Evolutionary conservation across 2,797 vertebrate genomes (phyloP).

Genomic region (Momotus momota): DNA sequence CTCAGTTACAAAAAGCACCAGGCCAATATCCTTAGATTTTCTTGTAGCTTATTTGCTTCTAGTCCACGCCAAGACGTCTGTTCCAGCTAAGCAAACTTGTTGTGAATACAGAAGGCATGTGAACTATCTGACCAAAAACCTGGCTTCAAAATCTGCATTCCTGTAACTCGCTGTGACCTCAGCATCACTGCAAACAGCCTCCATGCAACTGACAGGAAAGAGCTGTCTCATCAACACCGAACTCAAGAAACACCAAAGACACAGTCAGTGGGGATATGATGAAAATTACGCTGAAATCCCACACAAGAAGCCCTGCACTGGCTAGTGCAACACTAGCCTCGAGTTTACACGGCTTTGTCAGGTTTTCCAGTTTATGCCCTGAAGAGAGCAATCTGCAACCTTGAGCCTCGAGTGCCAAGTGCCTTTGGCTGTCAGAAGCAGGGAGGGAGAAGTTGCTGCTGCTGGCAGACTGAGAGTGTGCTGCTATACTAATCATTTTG

Average conservation of each 20-base stretch:
- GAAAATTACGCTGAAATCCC: not conserved
- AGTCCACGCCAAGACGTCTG: conserved; percentile 9
- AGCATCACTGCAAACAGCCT: not conserved
- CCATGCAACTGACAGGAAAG: not conserved
- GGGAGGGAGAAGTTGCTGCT: not conserved
- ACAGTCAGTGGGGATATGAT: fast-evolving
- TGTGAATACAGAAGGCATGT: not conserved
- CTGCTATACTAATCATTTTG: not conserved
- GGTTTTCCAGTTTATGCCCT: not conserved
- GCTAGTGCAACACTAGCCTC: fast-evolving
- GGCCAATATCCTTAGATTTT: not conserved
- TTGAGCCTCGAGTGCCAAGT: fast-evolving
- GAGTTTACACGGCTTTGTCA: fast-evolving
- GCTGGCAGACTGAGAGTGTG: not conserved
- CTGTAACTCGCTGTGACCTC: not conserved
- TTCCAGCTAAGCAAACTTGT: conserved; percentile 23
- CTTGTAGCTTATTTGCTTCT: not conserved
- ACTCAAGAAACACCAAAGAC: not conserved
- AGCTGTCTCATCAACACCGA: not conserved
- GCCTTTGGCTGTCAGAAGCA: not conserved
- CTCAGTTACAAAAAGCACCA: not conserved
- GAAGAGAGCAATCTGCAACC: not conserved
- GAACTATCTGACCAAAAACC: not conserved
- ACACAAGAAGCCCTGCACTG: not conserved
- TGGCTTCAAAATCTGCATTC: conserved; percentile 9